A percentile compares a stretch with the other conserved stretches of the same genome.
These are phyloP conservation scores for Geotria australis DNA, from an alignment of 2,797 vertebrate species.

Conservation along the genomic window DNA sequence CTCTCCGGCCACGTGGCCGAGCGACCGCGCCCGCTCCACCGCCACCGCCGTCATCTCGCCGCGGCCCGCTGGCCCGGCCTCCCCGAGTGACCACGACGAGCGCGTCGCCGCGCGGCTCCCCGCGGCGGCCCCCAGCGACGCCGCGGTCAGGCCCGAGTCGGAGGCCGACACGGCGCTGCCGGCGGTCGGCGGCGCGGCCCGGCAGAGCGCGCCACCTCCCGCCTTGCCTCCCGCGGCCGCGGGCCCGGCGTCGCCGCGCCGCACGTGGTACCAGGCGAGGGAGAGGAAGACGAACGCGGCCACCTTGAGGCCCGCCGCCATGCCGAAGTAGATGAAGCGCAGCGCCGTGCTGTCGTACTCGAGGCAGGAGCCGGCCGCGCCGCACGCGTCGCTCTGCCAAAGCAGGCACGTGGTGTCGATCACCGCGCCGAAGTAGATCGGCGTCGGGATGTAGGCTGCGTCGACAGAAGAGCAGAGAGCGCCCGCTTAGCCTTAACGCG, in stretches of 20 bases:
- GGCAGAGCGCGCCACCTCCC: slow-evolving; percentile 15
- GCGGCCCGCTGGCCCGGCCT: too few relatives aligned
- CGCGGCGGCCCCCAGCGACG: too few relatives aligned
- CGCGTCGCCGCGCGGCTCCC: too few relatives aligned
- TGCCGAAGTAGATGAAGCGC: slow-evolving; percentile 90
- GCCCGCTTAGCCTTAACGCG: too few relatives aligned
- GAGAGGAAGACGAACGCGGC: slow-evolving; percentile 94
- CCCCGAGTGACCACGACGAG: too few relatives aligned
- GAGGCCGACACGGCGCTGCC: too few relatives aligned
- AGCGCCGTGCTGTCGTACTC: slow-evolving; percentile 92
- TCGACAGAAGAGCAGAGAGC: neutral
- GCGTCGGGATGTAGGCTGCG: slow-evolving; percentile 89
- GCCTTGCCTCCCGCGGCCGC: slow-evolving; percentile 24
- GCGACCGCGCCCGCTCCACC: too few relatives aligned
- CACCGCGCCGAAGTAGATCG: slow-evolving; percentile 94
- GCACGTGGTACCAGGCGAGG: slow-evolving; percentile 93
- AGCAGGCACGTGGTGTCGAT: slow-evolving; percentile 99
- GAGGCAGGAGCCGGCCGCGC: slow-evolving; percentile 83
- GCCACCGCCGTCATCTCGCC: too few relatives aligned
- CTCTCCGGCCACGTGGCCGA: too few relatives aligned
- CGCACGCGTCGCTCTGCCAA: slow-evolving; percentile 79
- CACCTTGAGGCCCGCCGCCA: slow-evolving; percentile 86
- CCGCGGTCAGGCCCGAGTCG: too few relatives aligned
- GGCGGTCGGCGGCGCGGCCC: too few relatives aligned
- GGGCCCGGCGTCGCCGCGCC: slow-evolving; percentile 59